Conservation (phyloP, 1,140 invertebrate species). For the Zaprionus capensis region DNA sequence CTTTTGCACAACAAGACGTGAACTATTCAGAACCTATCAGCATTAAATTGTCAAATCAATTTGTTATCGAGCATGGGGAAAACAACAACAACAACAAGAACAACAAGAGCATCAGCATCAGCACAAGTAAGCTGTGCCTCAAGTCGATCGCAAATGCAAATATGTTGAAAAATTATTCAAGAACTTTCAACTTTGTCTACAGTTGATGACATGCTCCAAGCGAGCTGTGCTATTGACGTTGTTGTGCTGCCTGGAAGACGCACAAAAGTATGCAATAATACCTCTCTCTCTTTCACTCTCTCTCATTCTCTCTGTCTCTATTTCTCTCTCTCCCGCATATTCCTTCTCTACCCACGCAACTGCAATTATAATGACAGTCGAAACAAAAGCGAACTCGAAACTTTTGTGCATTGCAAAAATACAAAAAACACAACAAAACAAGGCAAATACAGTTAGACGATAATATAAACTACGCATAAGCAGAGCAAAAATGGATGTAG, state of each 20-base stretch:
- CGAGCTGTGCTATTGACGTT: background rate
- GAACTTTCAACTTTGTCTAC: slow-evolving; percentile 53
- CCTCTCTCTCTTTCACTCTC: background rate
- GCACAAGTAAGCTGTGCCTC: background rate
- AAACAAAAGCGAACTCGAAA: slow-evolving; percentile 26
- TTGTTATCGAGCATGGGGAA: background rate
- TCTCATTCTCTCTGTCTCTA: background rate
- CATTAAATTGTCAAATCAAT: slow-evolving; percentile 30
- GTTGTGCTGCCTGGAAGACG: slow-evolving; percentile 26
- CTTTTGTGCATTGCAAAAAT: slow-evolving; percentile 32
- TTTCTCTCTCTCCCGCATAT: background rate
- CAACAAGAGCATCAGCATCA: background rate
- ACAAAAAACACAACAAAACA: slow-evolving; percentile 7
- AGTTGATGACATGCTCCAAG: slow-evolving; percentile 33
- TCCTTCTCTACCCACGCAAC: slow-evolving; percentile 21
- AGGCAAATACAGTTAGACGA: slow-evolving; percentile 9
- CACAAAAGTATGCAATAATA: slow-evolving; percentile 70
- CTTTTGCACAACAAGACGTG: background rate
- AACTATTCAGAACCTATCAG: slow-evolving; percentile 16
- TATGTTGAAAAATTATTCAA: slow-evolving; percentile 52
- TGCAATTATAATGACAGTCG: slow-evolving; percentile 48
- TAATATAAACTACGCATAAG: slow-evolving; percentile 14
- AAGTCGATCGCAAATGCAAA: slow-evolving; percentile 41
- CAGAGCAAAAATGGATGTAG: background rate
- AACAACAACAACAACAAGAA: background rate